phyloP scores from a whole-genome alignment of 2,797 vertebrate species.

The Chelon auratus region DNA sequence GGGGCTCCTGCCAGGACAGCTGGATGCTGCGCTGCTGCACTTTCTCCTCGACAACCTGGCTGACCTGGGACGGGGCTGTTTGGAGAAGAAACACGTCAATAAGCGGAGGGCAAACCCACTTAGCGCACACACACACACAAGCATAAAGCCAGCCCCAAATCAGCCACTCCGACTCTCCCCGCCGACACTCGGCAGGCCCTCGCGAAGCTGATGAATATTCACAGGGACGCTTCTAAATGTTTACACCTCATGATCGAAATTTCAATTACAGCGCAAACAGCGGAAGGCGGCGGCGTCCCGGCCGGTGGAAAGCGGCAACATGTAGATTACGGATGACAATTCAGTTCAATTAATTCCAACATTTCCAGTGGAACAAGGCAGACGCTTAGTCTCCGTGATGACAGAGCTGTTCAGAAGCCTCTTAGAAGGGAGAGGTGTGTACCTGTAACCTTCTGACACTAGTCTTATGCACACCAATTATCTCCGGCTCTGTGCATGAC shows the following conservation, averaged over 20 bases:
- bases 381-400: conserved; percentile 77
- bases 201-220: conserved; percentile 89
- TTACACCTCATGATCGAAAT: conserved; percentile 90
- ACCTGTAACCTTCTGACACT: conserved; percentile 67
- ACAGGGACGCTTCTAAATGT: conserved; percentile 84
- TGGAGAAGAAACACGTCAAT: conserved; percentile 79
- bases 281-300: conserved; percentile 84
- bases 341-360: conserved; percentile 88
- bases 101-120: conserved; percentile 32
- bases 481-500: conserved; percentile 51
- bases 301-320: conserved; percentile 81
- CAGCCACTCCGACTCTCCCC: conserved; percentile 69
- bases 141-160: conserved; percentile 71
- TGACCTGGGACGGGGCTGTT: conserved; percentile 98
- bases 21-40: conserved; percentile 95
- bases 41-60: conserved; percentile 96
- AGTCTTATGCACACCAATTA: conserved; percentile 61
- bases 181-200: conserved; percentile 79
- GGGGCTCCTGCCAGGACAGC: conserved; percentile 98
- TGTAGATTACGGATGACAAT: conserved; percentile 86
- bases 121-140: background rate
- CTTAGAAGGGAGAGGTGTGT: conserved; percentile 50
- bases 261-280: conserved; percentile 89
- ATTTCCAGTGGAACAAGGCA: conserved; percentile 80
- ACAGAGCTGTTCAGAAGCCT: conserved; percentile 70